These are phyloP conservation scores for Eptatretus burgeri DNA, from an alignment of 2,113 vertebrate genomes.

Conservation along the genomic window DNA sequence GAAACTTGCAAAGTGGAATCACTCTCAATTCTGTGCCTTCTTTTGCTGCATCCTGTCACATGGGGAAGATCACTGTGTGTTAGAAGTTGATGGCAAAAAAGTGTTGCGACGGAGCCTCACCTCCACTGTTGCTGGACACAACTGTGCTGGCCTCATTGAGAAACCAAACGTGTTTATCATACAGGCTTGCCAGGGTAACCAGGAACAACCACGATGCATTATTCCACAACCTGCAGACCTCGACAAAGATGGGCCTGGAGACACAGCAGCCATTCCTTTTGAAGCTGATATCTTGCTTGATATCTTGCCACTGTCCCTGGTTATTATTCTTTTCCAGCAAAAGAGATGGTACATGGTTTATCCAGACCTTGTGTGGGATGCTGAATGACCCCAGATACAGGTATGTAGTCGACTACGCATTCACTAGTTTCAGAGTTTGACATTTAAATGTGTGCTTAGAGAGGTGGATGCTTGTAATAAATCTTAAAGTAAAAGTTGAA, in stretches of 20 bases:
- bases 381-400: slow-evolving; percentile 28
- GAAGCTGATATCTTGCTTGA: slow-evolving; percentile 39
- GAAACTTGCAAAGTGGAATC: slow-evolving; percentile 14
- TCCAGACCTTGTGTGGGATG: slow-evolving; percentile 39
- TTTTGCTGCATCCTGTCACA: slow-evolving; percentile 49
- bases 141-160: slow-evolving; percentile 19
- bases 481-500: too few relatives aligned
- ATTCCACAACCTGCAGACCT: slow-evolving; percentile 15
- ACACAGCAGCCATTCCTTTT: slow-evolving; percentile 15
- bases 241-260: background rate
- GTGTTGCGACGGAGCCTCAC: slow-evolving; percentile 19
- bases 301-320: slow-evolving; percentile 35
- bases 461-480: too few relatives aligned
- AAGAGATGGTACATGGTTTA: slow-evolving; percentile 33
- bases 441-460: too few relatives aligned
- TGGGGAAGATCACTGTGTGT: slow-evolving; percentile 20
- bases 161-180: slow-evolving; percentile 83
- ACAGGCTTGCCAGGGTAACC: slow-evolving; percentile 48
- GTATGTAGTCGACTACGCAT: slow-evolving; percentile 14
- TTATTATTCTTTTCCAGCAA: slow-evolving; percentile 20
- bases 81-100: slow-evolving; percentile 17
- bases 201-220: slow-evolving; percentile 13
- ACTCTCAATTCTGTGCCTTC: slow-evolving; percentile 27
- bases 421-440: too few relatives aligned
- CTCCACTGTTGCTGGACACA: slow-evolving; percentile 17